Percentiles rank a stretch among this genome's conserved stretches.
Conservation (phyloP, 2,888 invertebrate genomes). For the Archips xylosteana region DNA sequence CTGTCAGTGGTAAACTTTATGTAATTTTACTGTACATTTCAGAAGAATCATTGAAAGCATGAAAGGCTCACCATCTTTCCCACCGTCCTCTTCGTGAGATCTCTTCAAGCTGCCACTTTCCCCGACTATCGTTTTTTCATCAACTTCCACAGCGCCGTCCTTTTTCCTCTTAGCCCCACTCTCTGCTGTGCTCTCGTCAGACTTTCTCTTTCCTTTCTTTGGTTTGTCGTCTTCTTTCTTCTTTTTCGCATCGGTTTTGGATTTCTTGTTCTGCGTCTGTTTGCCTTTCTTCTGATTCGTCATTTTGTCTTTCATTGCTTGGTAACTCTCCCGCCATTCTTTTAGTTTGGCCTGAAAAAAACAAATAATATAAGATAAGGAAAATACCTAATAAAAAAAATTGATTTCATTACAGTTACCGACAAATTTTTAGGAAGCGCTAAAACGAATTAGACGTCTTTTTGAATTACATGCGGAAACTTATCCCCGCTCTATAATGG, state of each 20-base stretch:
- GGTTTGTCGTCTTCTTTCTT: conserved; percentile 59
- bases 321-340: conserved; percentile 76
- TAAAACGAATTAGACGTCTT: too few relatives aligned
- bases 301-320: conserved; percentile 78
- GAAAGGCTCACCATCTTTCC: conserved; percentile 50
- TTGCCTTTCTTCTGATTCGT: conserved; percentile 70
- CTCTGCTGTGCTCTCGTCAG: conserved; percentile 54
- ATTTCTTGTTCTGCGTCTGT: conserved; percentile 62
- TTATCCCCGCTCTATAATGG: too few relatives aligned
- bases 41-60: neutral
- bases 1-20: too few relatives aligned
- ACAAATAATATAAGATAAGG: neutral
- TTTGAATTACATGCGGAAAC: too few relatives aligned
- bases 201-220: conserved; percentile 66
- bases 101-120: conserved; percentile 66
- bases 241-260: conserved; percentile 65
- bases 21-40: too few relatives aligned
- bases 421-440: too few relatives aligned
- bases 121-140: conserved; percentile 55
- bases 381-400: too few relatives aligned
- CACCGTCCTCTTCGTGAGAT: conserved; percentile 59
- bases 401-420: too few relatives aligned
- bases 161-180: conserved; percentile 70
- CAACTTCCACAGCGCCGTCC: conserved; percentile 60
- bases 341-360: conserved; percentile 64